These are phyloP conservation scores for Tetragnatha versicolor DNA, from an alignment of 1,140 invertebrate species.

Conservation along the genomic window DNA sequence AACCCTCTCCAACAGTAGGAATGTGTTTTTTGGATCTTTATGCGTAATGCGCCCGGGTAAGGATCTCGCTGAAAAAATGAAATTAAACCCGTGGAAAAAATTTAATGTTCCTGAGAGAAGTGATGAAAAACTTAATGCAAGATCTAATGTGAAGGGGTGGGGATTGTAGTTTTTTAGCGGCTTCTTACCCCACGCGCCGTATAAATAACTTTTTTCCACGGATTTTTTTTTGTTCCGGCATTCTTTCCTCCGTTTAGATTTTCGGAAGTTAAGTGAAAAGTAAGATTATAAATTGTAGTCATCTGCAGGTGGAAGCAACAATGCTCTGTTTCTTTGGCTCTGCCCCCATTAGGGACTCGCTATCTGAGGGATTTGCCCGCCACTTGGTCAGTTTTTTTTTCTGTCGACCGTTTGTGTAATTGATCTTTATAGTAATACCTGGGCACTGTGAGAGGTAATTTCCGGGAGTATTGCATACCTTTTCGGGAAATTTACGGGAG, in stretches of 20 bases:
- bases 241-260: constrained; percentile 33
- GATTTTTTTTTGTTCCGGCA: constrained; percentile 32
- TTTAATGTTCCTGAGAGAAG: constrained; percentile 47
- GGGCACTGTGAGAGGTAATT: no score
- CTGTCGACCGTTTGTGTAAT: no score
- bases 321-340: no score
- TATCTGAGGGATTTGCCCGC: no score
- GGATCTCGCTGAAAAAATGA: constrained; percentile 42
- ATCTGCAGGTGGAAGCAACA: constrained; percentile 34
- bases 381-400: no score
- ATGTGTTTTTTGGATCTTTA: constrained; percentile 36
- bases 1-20: constrained; percentile 29
- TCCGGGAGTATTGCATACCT: no score
- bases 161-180: constrained; percentile 38
- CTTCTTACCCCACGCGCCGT: constrained; percentile 5
- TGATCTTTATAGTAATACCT: no score
- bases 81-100: constrained; percentile 30
- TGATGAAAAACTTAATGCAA: constrained; percentile 55
- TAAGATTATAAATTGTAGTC: constrained; percentile 53
- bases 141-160: constrained; percentile 44
- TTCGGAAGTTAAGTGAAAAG: constrained; percentile 49
- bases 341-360: no score
- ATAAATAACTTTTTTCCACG: constrained; percentile 26
- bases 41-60: constrained; percentile 26
- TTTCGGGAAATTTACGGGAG: no score